These are phyloP conservation scores for Dicerorhinus sumatrensis DNA, from an alignment of 2,113 vertebrate species.

Conservation along the genomic window DNA sequence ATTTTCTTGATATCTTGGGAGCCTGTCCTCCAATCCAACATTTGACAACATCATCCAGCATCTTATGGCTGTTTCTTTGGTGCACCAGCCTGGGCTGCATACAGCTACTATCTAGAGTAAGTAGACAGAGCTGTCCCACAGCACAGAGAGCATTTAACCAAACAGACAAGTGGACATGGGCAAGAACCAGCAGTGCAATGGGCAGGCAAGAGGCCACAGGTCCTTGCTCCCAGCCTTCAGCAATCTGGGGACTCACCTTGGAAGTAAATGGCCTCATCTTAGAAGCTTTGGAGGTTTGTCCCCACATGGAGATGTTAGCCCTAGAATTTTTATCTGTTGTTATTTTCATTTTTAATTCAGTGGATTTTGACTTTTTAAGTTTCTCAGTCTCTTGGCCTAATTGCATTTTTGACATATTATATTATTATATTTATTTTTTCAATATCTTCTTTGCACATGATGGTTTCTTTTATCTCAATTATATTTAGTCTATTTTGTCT, in stretches of 20 bases:
- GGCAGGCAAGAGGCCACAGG: not conserved
- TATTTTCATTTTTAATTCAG: constrained; percentile 12
- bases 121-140: not conserved
- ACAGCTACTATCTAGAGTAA: not conserved
- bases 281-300: not conserved
- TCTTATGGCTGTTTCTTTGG: not conserved
- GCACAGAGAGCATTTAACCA: not conserved
- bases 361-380: not conserved
- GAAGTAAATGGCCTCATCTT: not conserved
- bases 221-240: not conserved
- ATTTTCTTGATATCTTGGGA: not conserved
- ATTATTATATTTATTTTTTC: not conserved
- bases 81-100: not conserved
- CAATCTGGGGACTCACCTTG: not conserved
- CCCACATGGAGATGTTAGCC: not conserved
- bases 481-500: not conserved
- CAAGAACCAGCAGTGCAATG: not conserved
- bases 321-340: not conserved
- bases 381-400: not conserved
- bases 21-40: not conserved
- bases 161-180: too few relatives aligned
- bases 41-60: not conserved
- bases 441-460: not conserved
- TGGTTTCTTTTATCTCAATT: constrained; percentile 2
- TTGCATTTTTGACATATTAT: not conserved